Conservation (phyloP, 2,797 vertebrate genomes). For the Morus bassanus region DNA sequence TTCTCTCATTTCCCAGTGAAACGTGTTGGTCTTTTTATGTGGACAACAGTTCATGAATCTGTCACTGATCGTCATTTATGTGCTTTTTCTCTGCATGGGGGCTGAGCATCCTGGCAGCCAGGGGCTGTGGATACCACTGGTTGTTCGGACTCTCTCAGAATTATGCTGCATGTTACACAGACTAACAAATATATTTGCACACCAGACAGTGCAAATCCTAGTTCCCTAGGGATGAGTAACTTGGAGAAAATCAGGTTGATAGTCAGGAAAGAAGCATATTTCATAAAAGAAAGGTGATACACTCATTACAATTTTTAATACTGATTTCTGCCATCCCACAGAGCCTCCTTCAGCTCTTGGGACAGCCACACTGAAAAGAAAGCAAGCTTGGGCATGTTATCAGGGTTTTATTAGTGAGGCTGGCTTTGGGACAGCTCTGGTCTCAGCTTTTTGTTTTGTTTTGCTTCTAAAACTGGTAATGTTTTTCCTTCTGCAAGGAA, state of each 20-base stretch:
- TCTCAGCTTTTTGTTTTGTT: neutral
- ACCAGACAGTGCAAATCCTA: neutral
- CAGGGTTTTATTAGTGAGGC: neutral
- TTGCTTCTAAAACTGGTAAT: neutral
- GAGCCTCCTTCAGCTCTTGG: neutral
- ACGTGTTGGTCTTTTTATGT: neutral
- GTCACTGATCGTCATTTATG: neutral
- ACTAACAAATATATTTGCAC: neutral
- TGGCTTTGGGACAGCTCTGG: neutral
- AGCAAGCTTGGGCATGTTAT: neutral
- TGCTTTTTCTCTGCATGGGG: neutral
- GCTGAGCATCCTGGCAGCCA: neutral
- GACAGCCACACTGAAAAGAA: neutral
- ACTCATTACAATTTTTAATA: neutral
- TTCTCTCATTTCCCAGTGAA: neutral
- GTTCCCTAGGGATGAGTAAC: neutral
- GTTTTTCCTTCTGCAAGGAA: neutral
- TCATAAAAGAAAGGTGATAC: neutral
- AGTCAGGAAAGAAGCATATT: neutral
- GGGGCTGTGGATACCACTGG: neutral
- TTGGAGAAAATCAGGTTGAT: neutral
- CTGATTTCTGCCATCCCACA: neutral
- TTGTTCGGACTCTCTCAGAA: neutral
- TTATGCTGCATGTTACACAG: neutral
- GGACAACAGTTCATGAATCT: too few species aligned